A percentile compares a stretch with the other conserved stretches of the same genome.
Evolutionary conservation across 2,797 vertebrate species (phyloP).

Genomic region (Clamator glandarius): DNA sequence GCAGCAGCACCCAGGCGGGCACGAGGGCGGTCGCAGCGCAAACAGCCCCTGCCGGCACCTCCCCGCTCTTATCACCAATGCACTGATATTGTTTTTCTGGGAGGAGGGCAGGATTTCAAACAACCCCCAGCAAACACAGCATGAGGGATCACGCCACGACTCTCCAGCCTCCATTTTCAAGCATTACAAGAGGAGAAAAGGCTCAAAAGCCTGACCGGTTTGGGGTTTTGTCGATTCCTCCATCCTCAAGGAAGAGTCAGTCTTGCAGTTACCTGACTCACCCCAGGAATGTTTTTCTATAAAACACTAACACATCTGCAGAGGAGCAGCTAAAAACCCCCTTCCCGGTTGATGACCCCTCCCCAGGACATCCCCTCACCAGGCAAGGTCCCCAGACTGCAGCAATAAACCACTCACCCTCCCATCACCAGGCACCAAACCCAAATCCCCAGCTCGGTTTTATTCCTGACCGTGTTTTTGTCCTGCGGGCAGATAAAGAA

Average conservation of each 20-base stretch:
- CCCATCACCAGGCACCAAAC: accelerated
- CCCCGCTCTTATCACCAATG: not conserved
- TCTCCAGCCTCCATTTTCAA: not conserved
- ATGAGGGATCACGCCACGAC: accelerated
- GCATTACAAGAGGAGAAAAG: not conserved
- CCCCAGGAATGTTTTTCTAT: slow-evolving; percentile 25
- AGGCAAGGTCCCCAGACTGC: not conserved
- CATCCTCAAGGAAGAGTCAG: not conserved
- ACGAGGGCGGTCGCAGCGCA: accelerated
- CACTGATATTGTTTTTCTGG: not conserved
- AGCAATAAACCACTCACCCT: no score
- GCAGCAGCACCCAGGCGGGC: not conserved
- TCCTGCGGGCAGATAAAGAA: not conserved
- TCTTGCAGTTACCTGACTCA: slow-evolving; percentile 3
- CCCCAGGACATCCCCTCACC: accelerated
- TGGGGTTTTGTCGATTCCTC: not conserved
- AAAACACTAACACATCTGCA: not conserved
- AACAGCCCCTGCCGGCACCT: not conserved
- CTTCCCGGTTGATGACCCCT: not conserved
- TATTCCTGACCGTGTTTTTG: slow-evolving; percentile 4
- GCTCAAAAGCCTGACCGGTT: not conserved
- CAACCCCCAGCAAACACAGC: not conserved
- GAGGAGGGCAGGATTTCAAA: not conserved
- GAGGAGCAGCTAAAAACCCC: not conserved
- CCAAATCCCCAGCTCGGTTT: not conserved